Evolutionary conservation across 2,113 vertebrate genomes (phyloP), one percentile per base, ranked within the genome.

Genomic region (Nothoprocta perdicaria): DNA sequence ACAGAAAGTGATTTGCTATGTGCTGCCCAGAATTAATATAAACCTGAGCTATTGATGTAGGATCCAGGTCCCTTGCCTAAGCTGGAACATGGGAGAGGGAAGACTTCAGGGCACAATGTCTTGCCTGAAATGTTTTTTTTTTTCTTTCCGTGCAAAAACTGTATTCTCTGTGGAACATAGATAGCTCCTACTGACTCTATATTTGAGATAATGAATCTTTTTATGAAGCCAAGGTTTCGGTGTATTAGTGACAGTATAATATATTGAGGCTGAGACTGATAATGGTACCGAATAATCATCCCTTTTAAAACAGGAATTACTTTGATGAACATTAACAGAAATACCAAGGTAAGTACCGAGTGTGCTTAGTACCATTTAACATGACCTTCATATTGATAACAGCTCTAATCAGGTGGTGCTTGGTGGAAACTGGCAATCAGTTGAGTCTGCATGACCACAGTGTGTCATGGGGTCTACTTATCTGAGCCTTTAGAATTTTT

Each of bases 251-350:
- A 91, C 95, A 96, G 84, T 72, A 67, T 86, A 94, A 96, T 73
- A 78, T 82, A 84, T 84, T 58, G 78, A 94, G 50, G 41, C 79
- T 96, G 77, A 94, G 40, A 43, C 80, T 96, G 88, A 90, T 95
- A 96, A 96, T 94, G 92, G 95, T 92, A 80, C 85, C 73, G 95
- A 95, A 85, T 94, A 95, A 97, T 88, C 80, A 80, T 94, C 60
- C 65, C 82, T 85, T 96, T 97, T 84, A 95, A 96, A 96, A 87
- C 57, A 94, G 88, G 92, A 97, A 97, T 97, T 95, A 95, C 91
- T 92, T 92, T 96, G 94, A 96, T 94, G 92, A 96, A 91, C 91
- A 85, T 95, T 94, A 95, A 94, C 84, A 75, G 95, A 95, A 96
- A 93, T 94, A 97, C 95, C 95, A 95, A 48, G 67, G 21, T 84